Base-by-base conservation (phyloP, 35 echinoderm and acorn worm genomes). In the Diadema setosum region DNA sequence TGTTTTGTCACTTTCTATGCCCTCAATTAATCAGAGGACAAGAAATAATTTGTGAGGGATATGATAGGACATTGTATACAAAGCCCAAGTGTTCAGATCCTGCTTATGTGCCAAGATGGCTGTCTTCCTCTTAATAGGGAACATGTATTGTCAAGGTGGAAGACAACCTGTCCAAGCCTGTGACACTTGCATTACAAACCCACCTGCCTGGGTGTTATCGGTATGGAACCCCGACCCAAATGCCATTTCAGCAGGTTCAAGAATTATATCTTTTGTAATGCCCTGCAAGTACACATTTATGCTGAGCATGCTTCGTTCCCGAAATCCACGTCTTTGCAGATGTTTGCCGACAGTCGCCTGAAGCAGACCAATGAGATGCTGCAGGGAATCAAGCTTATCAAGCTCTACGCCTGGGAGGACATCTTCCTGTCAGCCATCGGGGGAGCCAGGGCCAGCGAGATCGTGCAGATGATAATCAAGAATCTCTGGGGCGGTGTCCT, bases 361-460 rank as follows among this genome's bases (percentile, higher is more conserved):
- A 96, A 96, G 44, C 81, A 89, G 58, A 92, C 94, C 33, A 91
- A 96, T 81, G 94, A 96, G 85, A 85, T 96, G 90, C 73, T 96
- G 17, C 90, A 88, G 82, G 94, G 94, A 8, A 96, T 96, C 45
- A 96, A 96, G 58, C 81, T 96, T 6, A 85, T 96, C 25, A 96
- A 96, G 67, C 86, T 96, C 34, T 96, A 92, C 42, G 94, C 82
- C 5, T 96, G 94, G 94, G 94, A 96, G 48, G 81, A 89, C 20
- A 85, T 96, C 39, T 96, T 96, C 74, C 85, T 84, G 24, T 64
- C 80, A 17, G 90, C 76, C n/a, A 96, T 96, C 9, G 48, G 48
- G n/a, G 48, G 48, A 52, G 48, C 48, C 48, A 9, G 48, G 9
- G 9, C 9, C 9, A n/a, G n/a, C n/a, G 48, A 52, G 48, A 52